phyloP scores from a whole-genome alignment of 2,113 vertebrate species.

The Orthonyx spaldingii region DNA sequence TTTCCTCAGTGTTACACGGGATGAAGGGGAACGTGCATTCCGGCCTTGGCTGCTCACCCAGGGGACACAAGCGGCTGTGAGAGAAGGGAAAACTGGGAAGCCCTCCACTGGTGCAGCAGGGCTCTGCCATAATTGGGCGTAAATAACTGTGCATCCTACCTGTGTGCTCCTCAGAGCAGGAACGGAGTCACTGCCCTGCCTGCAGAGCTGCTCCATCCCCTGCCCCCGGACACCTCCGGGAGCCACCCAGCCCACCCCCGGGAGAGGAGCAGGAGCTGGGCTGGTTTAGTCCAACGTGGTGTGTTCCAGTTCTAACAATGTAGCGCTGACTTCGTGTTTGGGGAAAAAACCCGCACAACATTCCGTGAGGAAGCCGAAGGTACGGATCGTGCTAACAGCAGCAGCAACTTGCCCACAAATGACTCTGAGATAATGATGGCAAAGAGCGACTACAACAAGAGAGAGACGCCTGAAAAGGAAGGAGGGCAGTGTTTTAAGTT shows the following conservation, averaged over 20 bases:
- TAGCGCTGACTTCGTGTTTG: too few species aligned
- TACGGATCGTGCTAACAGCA: not conserved
- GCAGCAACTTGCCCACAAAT: not conserved
- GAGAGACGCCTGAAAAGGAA: not conserved
- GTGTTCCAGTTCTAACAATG: not conserved
- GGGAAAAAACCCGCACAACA: accelerated
- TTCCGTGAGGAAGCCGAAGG: not conserved
- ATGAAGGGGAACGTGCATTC: not conserved
- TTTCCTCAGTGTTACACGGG: accelerated
- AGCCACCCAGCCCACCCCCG: not conserved
- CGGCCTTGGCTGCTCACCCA: too few species aligned
- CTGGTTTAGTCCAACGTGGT: not conserved
- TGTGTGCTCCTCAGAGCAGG: not conserved
- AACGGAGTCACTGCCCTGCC: not conserved
- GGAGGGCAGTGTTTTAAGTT: not conserved
- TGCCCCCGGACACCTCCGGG: not conserved
- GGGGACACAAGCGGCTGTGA: not conserved
- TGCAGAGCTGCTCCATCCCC: not conserved
- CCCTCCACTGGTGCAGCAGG: not conserved
- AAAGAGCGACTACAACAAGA: not conserved
- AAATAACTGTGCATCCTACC: not conserved
- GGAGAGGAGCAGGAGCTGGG: not conserved
- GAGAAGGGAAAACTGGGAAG: not conserved
- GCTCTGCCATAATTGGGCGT: not conserved
- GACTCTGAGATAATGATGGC: not conserved